Conservation (phyloP, 2,113 vertebrate genomes). For the Malurus melanocephalus region DNA sequence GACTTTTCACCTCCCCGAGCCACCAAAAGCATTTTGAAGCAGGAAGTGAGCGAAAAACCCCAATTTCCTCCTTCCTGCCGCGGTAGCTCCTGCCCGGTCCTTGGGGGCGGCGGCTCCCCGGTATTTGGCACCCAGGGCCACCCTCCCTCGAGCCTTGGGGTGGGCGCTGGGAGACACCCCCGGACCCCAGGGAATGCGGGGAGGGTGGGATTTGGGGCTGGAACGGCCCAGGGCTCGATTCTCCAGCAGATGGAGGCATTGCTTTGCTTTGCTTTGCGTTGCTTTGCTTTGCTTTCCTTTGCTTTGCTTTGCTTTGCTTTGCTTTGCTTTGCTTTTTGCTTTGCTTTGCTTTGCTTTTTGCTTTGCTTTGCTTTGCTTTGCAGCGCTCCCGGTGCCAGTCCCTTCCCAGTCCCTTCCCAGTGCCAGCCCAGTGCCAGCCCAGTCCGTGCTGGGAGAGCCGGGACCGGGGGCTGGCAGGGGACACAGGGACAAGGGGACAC, state of each 20-base stretch:
- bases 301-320: too few relatives aligned
- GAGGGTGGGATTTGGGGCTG: not conserved
- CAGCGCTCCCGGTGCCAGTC: too few relatives aligned
- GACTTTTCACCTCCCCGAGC: not conserved
- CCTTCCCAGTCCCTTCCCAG: not conserved
- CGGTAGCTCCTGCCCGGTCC: not conserved
- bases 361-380: too few relatives aligned
- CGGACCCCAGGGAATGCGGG: rapidly evolving
- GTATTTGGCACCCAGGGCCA: not conserved
- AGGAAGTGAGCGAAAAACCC: not conserved
- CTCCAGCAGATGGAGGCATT: conserved; percentile 17
- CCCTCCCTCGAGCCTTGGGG: rapidly evolving
- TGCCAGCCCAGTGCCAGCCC: not conserved
- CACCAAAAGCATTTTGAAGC: not conserved
- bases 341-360: too few relatives aligned
- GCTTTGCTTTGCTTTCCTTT: too few relatives aligned
- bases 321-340: too few relatives aligned
- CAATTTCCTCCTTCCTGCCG: not conserved
- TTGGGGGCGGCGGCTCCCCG: not conserved
- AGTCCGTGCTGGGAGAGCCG: not conserved
- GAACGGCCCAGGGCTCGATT: not conserved
- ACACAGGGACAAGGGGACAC: not conserved
- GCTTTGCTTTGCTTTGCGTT: not conserved
- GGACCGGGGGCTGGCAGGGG: not conserved
- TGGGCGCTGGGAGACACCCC: rapidly evolving